These are phyloP conservation scores for Globodera rostochiensis DNA, from an alignment of 1,140 invertebrate species.

Conservation along the genomic window DNA sequence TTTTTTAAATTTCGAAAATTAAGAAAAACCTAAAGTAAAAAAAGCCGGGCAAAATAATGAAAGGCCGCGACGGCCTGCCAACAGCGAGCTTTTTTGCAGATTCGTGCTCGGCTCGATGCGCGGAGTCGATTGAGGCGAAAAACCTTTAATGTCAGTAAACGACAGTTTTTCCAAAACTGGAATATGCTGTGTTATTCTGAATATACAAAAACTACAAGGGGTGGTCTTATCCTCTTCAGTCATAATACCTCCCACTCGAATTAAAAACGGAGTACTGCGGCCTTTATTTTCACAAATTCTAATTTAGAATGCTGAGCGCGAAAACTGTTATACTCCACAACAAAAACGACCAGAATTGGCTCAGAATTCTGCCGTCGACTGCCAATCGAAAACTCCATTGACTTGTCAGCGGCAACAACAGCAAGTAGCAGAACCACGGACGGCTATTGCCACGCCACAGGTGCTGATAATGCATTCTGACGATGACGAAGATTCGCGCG, in stretches of 20 bases:
- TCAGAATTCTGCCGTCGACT: not conserved
- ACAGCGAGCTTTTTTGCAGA: no score
- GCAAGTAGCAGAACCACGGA: not conserved
- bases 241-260: no score
- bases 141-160: not conserved
- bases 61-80: no score
- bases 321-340: not conserved
- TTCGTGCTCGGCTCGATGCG: no score
- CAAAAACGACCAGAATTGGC: not conserved
- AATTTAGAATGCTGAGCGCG: not conserved
- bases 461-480: not conserved
- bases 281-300: no score
- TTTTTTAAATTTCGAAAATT: no score
- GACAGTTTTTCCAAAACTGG: not conserved
- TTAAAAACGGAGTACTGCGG: no score
- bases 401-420: conserved; percentile 5
- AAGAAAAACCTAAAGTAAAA: no score
- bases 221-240: no score
- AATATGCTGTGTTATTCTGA: no score
- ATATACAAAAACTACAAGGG: no score
- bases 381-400: not conserved
- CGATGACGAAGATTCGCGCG: conserved; percentile 12
- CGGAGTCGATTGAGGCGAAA: not conserved
- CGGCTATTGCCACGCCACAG: not conserved
- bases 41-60: no score